phyloP scores from a whole-genome alignment of 2,888 invertebrate species.

The Hipparchia semele region DNA sequence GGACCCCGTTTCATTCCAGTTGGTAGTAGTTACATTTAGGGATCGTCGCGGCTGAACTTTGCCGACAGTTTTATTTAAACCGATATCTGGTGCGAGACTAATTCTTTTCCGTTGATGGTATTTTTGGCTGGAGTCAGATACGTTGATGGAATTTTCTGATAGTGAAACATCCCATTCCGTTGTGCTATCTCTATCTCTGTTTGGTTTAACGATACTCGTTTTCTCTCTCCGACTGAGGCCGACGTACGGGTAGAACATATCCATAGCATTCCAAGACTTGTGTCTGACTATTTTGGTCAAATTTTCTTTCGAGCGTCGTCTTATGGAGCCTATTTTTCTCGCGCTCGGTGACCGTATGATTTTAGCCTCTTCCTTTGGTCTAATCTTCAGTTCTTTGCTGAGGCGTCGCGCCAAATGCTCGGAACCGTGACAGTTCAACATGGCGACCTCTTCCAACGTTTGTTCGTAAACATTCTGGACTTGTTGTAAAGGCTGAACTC shows the following conservation, averaged over 20 bases:
- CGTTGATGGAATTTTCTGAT: conserved; percentile 58
- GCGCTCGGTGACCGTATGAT: conserved; percentile 91
- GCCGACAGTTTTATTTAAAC: conserved; percentile 62
- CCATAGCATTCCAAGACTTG: conserved; percentile 85
- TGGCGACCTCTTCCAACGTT: conserved; percentile 87
- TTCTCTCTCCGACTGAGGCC: conserved; percentile 76
- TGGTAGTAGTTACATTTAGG: conserved; percentile 59
- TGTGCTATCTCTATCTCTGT: conserved; percentile 51
- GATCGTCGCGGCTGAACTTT: conserved; percentile 67
- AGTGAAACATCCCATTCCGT: conserved; percentile 63
- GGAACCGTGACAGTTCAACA: conserved; percentile 84
- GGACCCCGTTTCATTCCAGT: conserved; percentile 60
- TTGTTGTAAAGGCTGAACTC: conserved; percentile 81
- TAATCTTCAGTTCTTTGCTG: conserved; percentile 88
- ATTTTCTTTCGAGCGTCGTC: conserved; percentile 88
- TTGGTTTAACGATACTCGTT: conserved; percentile 63
- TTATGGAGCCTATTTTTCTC: conserved; percentile 89
- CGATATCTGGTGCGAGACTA: conserved; percentile 64
- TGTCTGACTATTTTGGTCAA: conserved; percentile 82
- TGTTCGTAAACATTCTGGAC: conserved; percentile 89
- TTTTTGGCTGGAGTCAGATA: conserved; percentile 60
- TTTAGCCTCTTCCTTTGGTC: conserved; percentile 86
- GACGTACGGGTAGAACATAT: conserved; percentile 80
- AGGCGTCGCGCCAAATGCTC: conserved; percentile 88
- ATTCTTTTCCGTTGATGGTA: conserved; percentile 65